Conservation (phyloP, 2,888 invertebrate species). For the Amorpha juglandis region DNA sequence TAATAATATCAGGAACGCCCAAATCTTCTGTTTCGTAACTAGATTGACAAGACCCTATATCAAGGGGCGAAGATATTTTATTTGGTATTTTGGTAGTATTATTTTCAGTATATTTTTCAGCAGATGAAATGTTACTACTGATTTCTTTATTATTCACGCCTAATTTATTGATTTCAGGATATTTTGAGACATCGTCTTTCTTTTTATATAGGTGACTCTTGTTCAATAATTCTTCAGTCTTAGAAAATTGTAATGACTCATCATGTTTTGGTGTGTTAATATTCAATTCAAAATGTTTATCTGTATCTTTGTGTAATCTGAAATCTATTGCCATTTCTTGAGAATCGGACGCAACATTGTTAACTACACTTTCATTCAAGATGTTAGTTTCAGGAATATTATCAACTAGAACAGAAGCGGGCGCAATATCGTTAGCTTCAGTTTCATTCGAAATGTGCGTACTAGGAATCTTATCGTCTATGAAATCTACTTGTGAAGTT, state of each 20-base stretch:
- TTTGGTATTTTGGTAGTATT: background rate
- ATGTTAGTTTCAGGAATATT: too few species aligned
- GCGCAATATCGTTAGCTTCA: slow-evolving; percentile 24
- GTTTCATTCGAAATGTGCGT: slow-evolving; percentile 30
- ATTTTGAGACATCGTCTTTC: background rate
- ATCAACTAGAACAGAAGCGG: background rate
- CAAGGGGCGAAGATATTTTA: background rate
- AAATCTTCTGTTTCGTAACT: background rate
- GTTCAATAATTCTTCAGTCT: background rate
- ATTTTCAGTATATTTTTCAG: background rate
- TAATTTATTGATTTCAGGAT: background rate
- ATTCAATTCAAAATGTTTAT: slow-evolving; percentile 3
- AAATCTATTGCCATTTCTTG: slow-evolving; percentile 65
- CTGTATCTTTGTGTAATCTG: slow-evolving; percentile 53
- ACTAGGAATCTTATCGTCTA: slow-evolving; percentile 14
- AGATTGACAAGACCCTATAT: background rate
- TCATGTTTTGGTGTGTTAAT: background rate
- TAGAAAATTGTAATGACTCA: background rate
- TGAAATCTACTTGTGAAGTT: slow-evolving; percentile 45
- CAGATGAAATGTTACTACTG: background rate
- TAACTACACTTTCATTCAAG: slow-evolving; percentile 29
- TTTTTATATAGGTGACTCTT: background rate
- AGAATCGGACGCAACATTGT: background rate
- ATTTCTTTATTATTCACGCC: background rate
- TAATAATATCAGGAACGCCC: background rate